Evolutionary conservation across 2,113 vertebrate genomes (phyloP), one percentile per base, ranked within the genome.

Genomic region (Coptodon bakossiorum): DNA sequence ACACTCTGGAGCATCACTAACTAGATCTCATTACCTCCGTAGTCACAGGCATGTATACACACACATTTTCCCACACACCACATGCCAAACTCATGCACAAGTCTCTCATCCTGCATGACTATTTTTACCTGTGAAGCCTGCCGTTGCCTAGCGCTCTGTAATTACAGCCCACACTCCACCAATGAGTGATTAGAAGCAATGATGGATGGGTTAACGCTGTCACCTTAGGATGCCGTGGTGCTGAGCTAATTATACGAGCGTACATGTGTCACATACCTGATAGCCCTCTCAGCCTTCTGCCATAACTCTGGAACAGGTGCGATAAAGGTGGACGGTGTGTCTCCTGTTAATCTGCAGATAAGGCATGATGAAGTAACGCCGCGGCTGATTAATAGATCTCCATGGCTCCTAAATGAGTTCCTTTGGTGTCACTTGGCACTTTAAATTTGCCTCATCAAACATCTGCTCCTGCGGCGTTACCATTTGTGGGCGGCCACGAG

Each of bases 1-100:
- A 96, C 91, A 95, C 94, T 93, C 89, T 91, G 93, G 95, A 95
- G 95, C 95, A 93, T 95, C 92, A 91, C 93, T 93, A 94, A 93
- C 91, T 89, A 91, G 92, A 91, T 90, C 94, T 96, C 92, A 95
- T 94, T 95, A 96, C 90, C 94, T 89, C 91, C 81, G 68, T 79
- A 90, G 91, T 87, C 27, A 61, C 90, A 12, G 85, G 87, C 88
- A 93, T 81, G 79, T 14, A 83, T 14, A 81, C 85, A 90, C 80
- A 50, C 85, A 40, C 50, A 45, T 2, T 34, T 68, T 43, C 82
- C 7, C 82, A 61, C 54, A 85, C 81, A 40, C 80, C 83, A 92
- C 93, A 91, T 86, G 85, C 86, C 84, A 91, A 92, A 94, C 84
- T 86, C 93, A 93, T 90, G 81, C 92, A 89, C 83, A 89, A 85